Conservation (phyloP, 2,888 invertebrate genomes). For the Watsonalla cultraria region DNA sequence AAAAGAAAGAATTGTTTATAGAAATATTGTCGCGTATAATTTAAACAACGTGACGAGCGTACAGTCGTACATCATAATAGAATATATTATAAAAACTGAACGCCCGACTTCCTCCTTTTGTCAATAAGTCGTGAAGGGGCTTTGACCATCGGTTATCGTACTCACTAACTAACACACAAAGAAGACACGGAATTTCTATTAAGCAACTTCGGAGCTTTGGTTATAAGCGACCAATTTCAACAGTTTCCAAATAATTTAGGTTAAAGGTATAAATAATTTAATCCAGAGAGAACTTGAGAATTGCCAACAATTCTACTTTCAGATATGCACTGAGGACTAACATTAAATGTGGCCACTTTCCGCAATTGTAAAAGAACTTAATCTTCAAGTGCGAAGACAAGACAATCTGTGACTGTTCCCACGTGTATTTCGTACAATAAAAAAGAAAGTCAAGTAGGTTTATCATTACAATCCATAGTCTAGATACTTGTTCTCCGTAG, state of each 20-base stretch:
- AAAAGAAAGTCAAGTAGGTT: conserved; percentile 10
- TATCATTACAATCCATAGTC: background rate
- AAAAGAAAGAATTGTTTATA: background rate
- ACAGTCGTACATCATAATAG: conserved; percentile 8
- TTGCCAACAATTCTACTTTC: no score
- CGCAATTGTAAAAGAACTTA: background rate
- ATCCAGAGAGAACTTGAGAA: no score
- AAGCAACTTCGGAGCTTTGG: no score
- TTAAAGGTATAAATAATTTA: no score
- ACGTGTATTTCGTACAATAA: conserved; percentile 8
- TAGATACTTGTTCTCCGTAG: background rate
- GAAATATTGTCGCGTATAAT: background rate
- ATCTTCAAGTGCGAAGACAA: background rate
- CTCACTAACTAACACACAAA: background rate
- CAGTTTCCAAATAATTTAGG: no score
- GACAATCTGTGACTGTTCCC: conserved; percentile 6
- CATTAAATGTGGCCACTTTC: background rate
- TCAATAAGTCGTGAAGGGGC: background rate
- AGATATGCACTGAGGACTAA: background rate
- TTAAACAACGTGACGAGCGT: conserved; percentile 9
- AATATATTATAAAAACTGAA: conserved; percentile 13
- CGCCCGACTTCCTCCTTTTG: conserved; percentile 7
- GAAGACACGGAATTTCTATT: background rate
- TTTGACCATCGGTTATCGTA: conserved; percentile 4
- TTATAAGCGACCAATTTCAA: no score